Conservation (phyloP, 2,888 invertebrate species). For the Synergus umbraculus region DNA sequence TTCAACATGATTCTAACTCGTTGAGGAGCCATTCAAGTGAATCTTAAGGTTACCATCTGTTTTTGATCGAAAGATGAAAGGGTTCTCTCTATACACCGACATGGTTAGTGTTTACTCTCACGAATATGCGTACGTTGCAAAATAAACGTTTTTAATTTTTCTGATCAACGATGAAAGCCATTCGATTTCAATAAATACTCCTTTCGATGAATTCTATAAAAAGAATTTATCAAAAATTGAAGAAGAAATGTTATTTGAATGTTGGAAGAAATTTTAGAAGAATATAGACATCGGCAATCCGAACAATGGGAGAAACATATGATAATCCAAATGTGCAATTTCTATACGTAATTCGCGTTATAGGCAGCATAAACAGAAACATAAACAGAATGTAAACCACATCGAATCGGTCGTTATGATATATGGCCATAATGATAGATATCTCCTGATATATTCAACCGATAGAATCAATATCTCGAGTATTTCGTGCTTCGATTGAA, state of each 20-base stretch:
- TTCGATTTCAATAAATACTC: background rate
- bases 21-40: constrained; percentile 47
- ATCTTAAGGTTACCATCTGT: constrained; percentile 49
- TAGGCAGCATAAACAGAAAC: constrained; percentile 60
- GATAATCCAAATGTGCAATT: background rate
- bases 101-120: background rate
- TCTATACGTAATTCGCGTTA: background rate
- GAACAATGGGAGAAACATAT: background rate
- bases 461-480: constrained; percentile 10
- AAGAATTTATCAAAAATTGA: too few relatives aligned
- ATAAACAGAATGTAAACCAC: constrained; percentile 63
- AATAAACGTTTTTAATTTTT: constrained; percentile 21
- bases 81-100: constrained; percentile 2
- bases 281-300: background rate
- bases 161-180: background rate
- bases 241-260: too few relatives aligned
- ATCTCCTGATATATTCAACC: constrained; percentile 40
- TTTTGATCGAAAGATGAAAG: constrained; percentile 50
- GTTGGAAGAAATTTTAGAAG: too few relatives aligned
- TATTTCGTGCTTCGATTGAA: constrained; percentile 17
- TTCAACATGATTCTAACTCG: constrained; percentile 46
- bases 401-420: constrained; percentile 52
- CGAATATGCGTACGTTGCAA: background rate
- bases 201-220: background rate
- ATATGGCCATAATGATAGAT: constrained; percentile 9